phyloP scores from a whole-genome alignment of 2,113 vertebrate species.

The Cyanoramphus novaezelandiae region DNA sequence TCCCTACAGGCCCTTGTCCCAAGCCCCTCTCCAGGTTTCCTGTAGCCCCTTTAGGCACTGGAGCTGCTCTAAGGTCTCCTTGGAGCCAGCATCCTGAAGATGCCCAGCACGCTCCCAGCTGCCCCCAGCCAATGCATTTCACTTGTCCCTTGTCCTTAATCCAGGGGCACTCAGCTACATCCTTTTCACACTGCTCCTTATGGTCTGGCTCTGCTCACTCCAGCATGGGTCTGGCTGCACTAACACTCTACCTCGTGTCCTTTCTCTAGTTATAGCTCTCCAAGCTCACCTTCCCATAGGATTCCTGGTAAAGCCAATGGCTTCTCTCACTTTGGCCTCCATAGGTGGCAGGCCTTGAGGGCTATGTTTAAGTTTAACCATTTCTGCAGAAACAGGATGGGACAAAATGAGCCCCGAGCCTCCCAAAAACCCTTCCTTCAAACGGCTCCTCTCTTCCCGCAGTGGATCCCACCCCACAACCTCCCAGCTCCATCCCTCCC shows the following conservation, averaged over 20 bases:
- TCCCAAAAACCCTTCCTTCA: not conserved
- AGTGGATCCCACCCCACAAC: not conserved
- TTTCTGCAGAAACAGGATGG: not conserved
- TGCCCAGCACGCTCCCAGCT: not conserved
- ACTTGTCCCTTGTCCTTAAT: not conserved
- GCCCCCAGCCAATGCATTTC: not conserved
- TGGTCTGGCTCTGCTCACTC: not conserved
- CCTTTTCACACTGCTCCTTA: not conserved
- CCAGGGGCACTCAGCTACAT: not conserved
- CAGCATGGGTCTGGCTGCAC: not conserved
- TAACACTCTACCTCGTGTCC: not conserved
- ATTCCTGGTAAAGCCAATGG: slow-evolving; percentile 26
- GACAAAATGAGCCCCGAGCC: not conserved
- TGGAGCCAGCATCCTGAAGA: not conserved
- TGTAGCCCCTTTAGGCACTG: not conserved
- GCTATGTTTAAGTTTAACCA: not conserved
- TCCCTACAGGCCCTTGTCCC: not conserved
- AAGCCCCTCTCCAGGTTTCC: not conserved
- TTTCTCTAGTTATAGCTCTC: not conserved
- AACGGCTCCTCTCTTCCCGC: not conserved
- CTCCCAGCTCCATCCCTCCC: not conserved
- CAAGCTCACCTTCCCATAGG: not conserved
- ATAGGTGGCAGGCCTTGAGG: not conserved
- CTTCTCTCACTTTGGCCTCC: slow-evolving; percentile 40
- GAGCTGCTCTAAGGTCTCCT: not conserved